Evolutionary conservation across 2,113 vertebrate species (phyloP).

Genomic region (Malaclemys terrapin): DNA sequence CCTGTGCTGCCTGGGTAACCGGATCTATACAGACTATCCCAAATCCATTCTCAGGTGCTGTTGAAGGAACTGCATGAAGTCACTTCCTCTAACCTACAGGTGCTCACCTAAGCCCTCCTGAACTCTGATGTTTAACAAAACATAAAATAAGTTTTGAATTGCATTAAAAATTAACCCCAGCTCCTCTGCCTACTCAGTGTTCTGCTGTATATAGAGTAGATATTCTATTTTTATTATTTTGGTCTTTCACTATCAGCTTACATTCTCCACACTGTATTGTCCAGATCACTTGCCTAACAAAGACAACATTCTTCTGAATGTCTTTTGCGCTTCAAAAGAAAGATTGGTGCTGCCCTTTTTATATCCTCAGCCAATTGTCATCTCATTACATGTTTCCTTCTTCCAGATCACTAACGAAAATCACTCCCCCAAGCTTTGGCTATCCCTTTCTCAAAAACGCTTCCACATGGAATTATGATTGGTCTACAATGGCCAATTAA

Average conservation of each 20-base stretch:
- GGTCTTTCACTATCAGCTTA: background rate
- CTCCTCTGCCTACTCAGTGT: background rate
- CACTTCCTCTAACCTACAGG: background rate
- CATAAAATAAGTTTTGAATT: background rate
- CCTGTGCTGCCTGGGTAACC: background rate
- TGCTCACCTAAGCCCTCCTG: background rate
- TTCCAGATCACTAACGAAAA: background rate
- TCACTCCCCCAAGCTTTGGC: background rate
- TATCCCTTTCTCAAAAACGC: background rate
- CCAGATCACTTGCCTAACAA: background rate
- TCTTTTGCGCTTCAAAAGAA: background rate
- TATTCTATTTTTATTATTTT: background rate
- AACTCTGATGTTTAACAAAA: background rate
- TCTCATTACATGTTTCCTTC: background rate
- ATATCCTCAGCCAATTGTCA: background rate
- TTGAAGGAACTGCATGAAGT: background rate
- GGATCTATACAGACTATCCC: background rate
- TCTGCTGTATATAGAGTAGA: background rate
- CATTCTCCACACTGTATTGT: background rate
- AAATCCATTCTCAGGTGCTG: background rate
- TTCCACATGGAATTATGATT: background rate
- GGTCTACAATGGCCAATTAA: background rate
- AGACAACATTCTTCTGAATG: background rate
- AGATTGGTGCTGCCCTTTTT: background rate
- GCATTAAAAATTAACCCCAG: background rate